A percentile compares a stretch with the other conserved stretches of the same genome.
Evolutionary conservation across 2,888 invertebrate species (phyloP).

Genomic region (Dilophus febrilis): DNA sequence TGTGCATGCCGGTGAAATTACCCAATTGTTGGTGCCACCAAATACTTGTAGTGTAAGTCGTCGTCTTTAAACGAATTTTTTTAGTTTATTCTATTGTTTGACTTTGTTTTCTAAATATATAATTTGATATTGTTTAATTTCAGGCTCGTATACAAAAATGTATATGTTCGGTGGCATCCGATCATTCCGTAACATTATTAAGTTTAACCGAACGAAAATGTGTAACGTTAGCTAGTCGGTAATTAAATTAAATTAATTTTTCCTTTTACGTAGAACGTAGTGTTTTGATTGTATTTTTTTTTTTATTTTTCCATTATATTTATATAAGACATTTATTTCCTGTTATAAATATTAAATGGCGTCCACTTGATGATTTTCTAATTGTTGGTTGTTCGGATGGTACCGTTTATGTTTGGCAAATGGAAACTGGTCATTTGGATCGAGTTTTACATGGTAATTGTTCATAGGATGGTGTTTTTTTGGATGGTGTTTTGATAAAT

Average conservation of each 20-base stretch:
- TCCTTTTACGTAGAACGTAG: background rate
- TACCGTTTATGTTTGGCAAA: slow-evolving; percentile 98
- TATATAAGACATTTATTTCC: slow-evolving; percentile 73
- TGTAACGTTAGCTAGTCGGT: slow-evolving; percentile 63
- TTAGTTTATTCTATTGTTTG: too few relatives aligned
- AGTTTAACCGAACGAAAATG: slow-evolving; percentile 81
- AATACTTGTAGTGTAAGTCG: slow-evolving; percentile 64
- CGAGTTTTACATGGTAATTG: slow-evolving; percentile 69
- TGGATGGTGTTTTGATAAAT: background rate
- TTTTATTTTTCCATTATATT: slow-evolving; percentile 27
- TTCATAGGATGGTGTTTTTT: background rate
- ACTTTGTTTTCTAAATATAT: slow-evolving; percentile 2
- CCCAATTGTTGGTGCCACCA: slow-evolving; percentile 86
- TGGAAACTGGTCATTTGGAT: slow-evolving; percentile 97
- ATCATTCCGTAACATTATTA: slow-evolving; percentile 90
- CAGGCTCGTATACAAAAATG: slow-evolving; percentile 85
- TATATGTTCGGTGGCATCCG: slow-evolving; percentile 90
- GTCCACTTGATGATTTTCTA: slow-evolving; percentile 94
- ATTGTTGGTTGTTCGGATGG: slow-evolving; percentile 95
- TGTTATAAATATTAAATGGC: slow-evolving; percentile 88
- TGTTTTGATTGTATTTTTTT: background rate
- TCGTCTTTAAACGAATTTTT: too few relatives aligned
- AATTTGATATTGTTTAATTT: slow-evolving; percentile 19
- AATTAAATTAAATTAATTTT: background rate
- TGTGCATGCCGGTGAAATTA: slow-evolving; percentile 95